Evolutionary conservation across 2,797 vertebrate species (phyloP).

Genomic region (Pangasius mekongensis): DNA sequence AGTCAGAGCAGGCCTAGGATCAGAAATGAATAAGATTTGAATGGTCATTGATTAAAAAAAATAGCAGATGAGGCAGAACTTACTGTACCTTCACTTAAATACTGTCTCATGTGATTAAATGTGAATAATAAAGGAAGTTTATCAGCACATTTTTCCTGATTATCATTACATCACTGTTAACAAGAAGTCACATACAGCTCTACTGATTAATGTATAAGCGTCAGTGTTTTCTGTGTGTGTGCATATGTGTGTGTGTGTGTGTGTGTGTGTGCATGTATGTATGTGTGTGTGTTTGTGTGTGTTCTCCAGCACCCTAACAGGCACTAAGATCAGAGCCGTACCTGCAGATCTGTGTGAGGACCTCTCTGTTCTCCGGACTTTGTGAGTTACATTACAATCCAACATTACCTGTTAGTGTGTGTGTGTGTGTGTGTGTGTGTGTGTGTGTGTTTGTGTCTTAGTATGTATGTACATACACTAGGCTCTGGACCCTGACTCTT

Average conservation of each 20-base stretch:
- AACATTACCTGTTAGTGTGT: neutral
- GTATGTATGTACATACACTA: neutral
- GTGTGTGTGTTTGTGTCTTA: neutral
- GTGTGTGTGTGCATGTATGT: neutral
- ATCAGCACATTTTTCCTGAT: neutral
- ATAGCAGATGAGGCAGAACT: neutral
- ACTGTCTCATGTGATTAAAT: neutral
- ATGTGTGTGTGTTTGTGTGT: slow-evolving; percentile 45
- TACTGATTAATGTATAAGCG: neutral
- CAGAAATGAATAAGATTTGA: neutral
- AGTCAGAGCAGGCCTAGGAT: neutral
- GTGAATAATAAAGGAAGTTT: neutral
- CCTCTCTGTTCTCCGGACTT: slow-evolving; percentile 85
- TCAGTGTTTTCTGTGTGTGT: slow-evolving; percentile 8
- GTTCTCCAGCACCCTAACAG: slow-evolving; percentile 87
- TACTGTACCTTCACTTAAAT: neutral
- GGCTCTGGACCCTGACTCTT: neutral
- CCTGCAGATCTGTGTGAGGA: slow-evolving; percentile 87
- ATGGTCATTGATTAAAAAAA: neutral
- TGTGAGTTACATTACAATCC: slow-evolving; percentile 78
- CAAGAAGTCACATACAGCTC: neutral
- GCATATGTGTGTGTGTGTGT: slow-evolving; percentile 39
- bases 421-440: slow-evolving; percentile 13
- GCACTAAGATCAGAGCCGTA: slow-evolving; percentile 89
- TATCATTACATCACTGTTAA: neutral